A percentile compares a stretch with the other conserved stretches of the same genome.
Evolutionary conservation across 2,113 vertebrate genomes (phyloP).

Genomic region (Brienomyrus brachyistius): DNA sequence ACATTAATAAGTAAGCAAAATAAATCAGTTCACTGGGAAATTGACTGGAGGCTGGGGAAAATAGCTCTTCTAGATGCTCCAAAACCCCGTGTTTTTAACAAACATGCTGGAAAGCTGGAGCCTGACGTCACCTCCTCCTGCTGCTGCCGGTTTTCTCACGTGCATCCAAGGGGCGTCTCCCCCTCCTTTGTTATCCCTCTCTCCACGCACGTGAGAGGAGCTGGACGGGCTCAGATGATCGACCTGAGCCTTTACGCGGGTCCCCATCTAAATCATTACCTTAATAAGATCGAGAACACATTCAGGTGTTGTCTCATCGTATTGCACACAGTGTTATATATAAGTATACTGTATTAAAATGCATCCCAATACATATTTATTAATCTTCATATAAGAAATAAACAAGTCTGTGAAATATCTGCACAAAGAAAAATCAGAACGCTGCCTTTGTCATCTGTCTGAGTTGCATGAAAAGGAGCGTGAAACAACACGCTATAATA

Average conservation of each 20-base stretch:
- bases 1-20: background rate
- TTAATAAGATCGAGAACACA: background rate
- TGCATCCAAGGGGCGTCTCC: background rate
- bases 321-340: background rate
- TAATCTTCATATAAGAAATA: background rate
- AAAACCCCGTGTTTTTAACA: background rate
- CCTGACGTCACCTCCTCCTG: conserved; percentile 24
- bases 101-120: conserved; percentile 1
- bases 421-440: background rate
- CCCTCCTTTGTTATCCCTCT: conserved; percentile 11
- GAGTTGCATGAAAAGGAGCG: background rate
- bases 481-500: background rate
- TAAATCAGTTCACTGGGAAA: background rate
- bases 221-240: background rate
- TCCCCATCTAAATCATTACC: background rate
- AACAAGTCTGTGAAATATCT: background rate
- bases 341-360: background rate
- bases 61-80: background rate
- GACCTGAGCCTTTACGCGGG: too few relatives aligned
- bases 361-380: background rate
- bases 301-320: background rate
- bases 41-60: background rate
- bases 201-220: background rate
- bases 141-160: conserved; percentile 27
- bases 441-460: background rate